These are phyloP conservation scores for Spinus olivaceus DNA, from an alignment of 2,797 vertebrate genomes.

Conservation along the genomic window DNA sequence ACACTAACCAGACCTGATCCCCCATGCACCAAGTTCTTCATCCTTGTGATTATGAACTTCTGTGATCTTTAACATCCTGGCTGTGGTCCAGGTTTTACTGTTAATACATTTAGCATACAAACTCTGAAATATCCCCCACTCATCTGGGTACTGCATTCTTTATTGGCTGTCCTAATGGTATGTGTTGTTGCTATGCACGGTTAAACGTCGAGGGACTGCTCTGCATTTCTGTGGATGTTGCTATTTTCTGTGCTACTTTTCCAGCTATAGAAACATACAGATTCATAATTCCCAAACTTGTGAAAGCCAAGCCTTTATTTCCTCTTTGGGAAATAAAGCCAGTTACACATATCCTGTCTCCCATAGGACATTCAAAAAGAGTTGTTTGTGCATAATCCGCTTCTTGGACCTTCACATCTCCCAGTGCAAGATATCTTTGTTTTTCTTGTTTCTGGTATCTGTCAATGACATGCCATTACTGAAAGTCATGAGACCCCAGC, in stretches of 20 bases:
- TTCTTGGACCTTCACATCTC: not conserved
- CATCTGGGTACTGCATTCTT: not conserved
- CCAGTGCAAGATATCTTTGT: not conserved
- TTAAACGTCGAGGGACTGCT: not conserved
- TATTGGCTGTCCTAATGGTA: not conserved
- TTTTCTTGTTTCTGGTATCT: not conserved
- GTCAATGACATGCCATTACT: not conserved
- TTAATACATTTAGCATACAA: not conserved
- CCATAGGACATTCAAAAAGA: not conserved
- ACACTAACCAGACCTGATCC: not conserved
- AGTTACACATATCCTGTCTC: not conserved
- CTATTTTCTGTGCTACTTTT: not conserved
- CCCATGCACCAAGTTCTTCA: fast-evolving
- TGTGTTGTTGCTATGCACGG: not conserved
- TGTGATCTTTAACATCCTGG: not conserved
- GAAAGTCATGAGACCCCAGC: not conserved
- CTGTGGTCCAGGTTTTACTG: not conserved
- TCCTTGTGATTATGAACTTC: not conserved
- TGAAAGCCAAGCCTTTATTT: not conserved
- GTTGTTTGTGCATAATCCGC: not conserved
- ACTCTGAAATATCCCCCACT: not conserved
- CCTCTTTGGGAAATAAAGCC: not conserved
- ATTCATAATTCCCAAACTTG: not conserved
- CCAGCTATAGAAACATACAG: not conserved
- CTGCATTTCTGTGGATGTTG: not conserved